Conservation (phyloP, 2,888 invertebrate species). For the Patella depressa region DNA sequence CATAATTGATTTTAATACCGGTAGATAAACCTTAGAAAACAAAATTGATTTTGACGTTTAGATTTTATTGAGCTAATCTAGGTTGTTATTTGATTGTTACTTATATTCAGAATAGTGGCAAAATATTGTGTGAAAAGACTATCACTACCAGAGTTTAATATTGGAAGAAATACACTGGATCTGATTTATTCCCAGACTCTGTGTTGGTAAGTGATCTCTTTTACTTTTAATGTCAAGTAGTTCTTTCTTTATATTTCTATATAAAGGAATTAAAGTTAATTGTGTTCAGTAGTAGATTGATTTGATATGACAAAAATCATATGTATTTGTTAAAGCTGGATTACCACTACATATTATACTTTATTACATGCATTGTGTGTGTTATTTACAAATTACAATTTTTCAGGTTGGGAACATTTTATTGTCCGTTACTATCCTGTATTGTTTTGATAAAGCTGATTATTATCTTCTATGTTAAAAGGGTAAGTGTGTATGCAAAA, state of each 20-base stretch:
- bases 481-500: constrained; percentile 62
- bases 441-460: constrained; percentile 80
- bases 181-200: constrained; percentile 85
- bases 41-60: neutral
- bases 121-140: constrained; percentile 66
- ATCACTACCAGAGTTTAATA: constrained; percentile 80
- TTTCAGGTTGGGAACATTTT: constrained; percentile 78
- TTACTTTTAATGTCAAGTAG: neutral
- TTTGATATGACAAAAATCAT: neutral
- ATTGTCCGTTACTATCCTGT: constrained; percentile 80
- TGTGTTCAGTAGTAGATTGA: no score
- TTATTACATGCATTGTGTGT: no score
- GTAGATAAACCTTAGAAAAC: neutral
- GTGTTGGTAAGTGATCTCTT: constrained; percentile 75
- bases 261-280: no score
- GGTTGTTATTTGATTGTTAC: neutral
- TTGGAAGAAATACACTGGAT: constrained; percentile 82
- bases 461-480: constrained; percentile 81
- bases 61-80: neutral
- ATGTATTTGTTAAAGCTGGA: neutral
- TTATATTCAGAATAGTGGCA: constrained; percentile 60
- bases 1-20: neutral
- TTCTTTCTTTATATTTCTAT: neutral
- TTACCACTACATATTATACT: neutral
- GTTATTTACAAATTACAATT: neutral